Percentiles rank a stretch among this genome's conserved stretches.
phyloP scores from a whole-genome alignment of 2,797 vertebrate species.

The Smutsia gigantea region DNA sequence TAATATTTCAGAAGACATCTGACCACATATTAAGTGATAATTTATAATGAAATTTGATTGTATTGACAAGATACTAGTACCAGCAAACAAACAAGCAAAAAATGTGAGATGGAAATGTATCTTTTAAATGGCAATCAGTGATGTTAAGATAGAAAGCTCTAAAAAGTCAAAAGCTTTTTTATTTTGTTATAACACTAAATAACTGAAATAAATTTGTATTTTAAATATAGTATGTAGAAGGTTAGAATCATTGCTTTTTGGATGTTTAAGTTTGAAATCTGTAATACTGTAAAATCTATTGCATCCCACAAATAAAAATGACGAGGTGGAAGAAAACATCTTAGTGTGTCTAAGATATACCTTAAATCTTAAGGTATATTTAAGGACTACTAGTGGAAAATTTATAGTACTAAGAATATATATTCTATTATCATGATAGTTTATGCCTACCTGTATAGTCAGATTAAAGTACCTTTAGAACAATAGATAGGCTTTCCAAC shows the following conservation, averaged over 20 bases:
- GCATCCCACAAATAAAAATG: slow-evolving; percentile 55
- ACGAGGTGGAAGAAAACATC: slow-evolving; percentile 2
- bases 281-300: slow-evolving; percentile 8
- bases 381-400: background rate
- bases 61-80: slow-evolving; percentile 18
- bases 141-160: background rate
- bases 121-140: background rate
- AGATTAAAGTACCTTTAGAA: slow-evolving; percentile 66
- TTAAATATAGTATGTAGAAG: slow-evolving; percentile 11
- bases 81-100: background rate
- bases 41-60: background rate
- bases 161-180: background rate
- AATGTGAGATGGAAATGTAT: background rate
- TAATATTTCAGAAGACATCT: background rate
- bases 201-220: slow-evolving; percentile 34
- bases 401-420: background rate
- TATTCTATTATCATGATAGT: background rate
- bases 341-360: background rate
- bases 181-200: slow-evolving; percentile 43
- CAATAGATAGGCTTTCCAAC: slow-evolving; percentile 61
- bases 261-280: slow-evolving; percentile 53
- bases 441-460: background rate
- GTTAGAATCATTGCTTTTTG: background rate
- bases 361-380: slow-evolving; percentile 50
- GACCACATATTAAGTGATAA: background rate